phyloP scores from a whole-genome alignment of 1,140 invertebrate species.

The Marisa cornuarietis region DNA sequence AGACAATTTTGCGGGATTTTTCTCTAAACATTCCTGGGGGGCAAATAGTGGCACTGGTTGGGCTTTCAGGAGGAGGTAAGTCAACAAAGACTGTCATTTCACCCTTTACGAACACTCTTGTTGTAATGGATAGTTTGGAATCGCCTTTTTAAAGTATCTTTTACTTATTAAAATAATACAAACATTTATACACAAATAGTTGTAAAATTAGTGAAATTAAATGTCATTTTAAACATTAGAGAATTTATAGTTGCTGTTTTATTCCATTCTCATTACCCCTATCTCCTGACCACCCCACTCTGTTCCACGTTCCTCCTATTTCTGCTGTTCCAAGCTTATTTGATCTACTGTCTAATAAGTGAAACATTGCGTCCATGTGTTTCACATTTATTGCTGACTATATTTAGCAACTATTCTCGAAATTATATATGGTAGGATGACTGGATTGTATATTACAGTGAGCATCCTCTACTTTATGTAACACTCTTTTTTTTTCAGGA shows the following conservation, averaged over 20 bases:
- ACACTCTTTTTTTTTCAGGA: slow-evolving; percentile 63
- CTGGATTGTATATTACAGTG: background rate
- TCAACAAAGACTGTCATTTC: background rate
- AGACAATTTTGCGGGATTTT: slow-evolving; percentile 83
- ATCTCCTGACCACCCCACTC: background rate
- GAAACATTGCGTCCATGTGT: no score
- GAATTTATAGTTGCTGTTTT: background rate
- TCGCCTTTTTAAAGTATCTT: no score
- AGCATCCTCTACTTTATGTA: background rate
- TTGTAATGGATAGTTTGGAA: no score
- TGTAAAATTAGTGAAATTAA: no score
- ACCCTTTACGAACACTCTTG: no score
- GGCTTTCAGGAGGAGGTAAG: slow-evolving; percentile 79
- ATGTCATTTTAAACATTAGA: no score
- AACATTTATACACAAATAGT: no score
- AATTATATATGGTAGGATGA: no score
- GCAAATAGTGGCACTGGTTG: slow-evolving; percentile 90
- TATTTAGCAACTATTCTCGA: no score
- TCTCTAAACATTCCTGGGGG: slow-evolving; percentile 83
- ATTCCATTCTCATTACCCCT: background rate
- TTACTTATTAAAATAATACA: no score
- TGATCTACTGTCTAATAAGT: no score
- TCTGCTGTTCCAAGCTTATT: background rate
- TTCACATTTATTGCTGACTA: no score
- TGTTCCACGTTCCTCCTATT: background rate